These are phyloP conservation scores for Drosophila sordidapex DNA, from an alignment of 2,888 invertebrate genomes.

Conservation along the genomic window DNA sequence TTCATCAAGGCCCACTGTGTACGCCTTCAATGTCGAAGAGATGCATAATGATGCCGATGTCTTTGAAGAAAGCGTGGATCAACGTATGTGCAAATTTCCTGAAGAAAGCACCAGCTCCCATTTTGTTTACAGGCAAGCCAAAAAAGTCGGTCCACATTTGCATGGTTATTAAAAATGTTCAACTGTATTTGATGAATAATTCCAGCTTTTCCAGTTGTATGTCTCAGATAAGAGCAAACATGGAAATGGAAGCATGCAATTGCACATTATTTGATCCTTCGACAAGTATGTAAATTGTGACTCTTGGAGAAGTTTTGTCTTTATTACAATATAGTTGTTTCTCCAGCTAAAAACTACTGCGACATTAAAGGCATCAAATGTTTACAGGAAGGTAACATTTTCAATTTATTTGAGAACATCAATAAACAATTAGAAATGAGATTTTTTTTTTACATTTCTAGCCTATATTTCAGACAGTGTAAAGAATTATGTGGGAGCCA, in stretches of 20 bases:
- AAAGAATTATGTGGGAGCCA: constrained; percentile 59
- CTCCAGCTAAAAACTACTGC: constrained; percentile 27
- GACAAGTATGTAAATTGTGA: constrained; percentile 58
- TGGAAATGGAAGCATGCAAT: constrained; percentile 75
- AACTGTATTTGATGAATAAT: background rate
- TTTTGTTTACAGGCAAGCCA: constrained; percentile 54
- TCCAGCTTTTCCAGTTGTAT: constrained; percentile 78
- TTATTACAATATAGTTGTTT: background rate
- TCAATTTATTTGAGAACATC: background rate
- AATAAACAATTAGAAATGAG: background rate
- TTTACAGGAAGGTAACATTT: constrained; percentile 38
- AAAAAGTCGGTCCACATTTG: too few relatives aligned
- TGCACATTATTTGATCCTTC: constrained; percentile 74
- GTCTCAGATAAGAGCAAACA: constrained; percentile 65
- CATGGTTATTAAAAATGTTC: background rate
- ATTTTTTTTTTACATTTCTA: constrained; percentile 12
- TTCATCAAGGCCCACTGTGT: constrained; percentile 50
- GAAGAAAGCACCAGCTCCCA: constrained; percentile 52
- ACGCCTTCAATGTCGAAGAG: constrained; percentile 74
- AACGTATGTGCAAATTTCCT: constrained; percentile 79
- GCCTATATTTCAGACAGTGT: constrained; percentile 58
- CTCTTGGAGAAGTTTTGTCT: background rate
- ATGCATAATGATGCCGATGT: constrained; percentile 72
- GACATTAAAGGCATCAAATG: constrained; percentile 43
- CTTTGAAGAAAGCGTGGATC: constrained; percentile 56